Percentiles rank a stretch among this genome's conserved stretches.
These are phyloP conservation scores for Aporophyla lueneburgensis DNA, from an alignment of 2,888 invertebrate species.

Conservation along the genomic window DNA sequence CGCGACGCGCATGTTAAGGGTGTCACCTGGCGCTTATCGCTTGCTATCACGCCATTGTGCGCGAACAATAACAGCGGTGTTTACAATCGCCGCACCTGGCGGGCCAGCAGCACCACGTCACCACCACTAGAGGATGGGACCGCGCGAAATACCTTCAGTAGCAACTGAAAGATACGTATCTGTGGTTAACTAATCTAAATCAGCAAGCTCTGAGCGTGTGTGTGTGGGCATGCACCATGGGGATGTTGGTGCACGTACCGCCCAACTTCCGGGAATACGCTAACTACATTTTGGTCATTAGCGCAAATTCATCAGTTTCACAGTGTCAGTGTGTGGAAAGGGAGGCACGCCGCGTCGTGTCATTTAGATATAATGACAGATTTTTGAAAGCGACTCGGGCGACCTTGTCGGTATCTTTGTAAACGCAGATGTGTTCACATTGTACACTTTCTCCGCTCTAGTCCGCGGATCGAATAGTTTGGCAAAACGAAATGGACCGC, in stretches of 20 bases:
- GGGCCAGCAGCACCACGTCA: not conserved
- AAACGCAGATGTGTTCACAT: slow-evolving; percentile 59
- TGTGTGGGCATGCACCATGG: not conserved
- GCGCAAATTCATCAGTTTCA: not conserved
- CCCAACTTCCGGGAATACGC: not conserved
- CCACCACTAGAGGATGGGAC: not conserved
- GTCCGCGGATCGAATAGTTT: not conserved
- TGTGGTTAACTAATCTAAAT: not conserved
- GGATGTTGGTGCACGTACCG: not conserved
- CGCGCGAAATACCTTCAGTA: not conserved
- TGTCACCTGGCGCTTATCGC: slow-evolving; percentile 67
- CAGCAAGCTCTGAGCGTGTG: not conserved
- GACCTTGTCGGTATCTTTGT: slow-evolving; percentile 68
- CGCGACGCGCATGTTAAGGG: slow-evolving; percentile 58
- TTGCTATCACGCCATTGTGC: slow-evolving; percentile 71
- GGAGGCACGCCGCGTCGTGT: not conserved
- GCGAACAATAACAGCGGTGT: slow-evolving; percentile 68
- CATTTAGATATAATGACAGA: slow-evolving; percentile 50
- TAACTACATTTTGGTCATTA: not conserved
- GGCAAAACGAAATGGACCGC: not conserved
- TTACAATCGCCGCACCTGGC: slow-evolving; percentile 66
- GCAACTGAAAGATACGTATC: not conserved
- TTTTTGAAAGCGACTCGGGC: slow-evolving; percentile 66
- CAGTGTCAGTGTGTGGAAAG: not conserved
- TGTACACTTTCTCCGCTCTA: slow-evolving; percentile 63